These are phyloP conservation scores for Maniola jurtina DNA, from an alignment of 1,140 invertebrate genomes.

Conservation along the genomic window DNA sequence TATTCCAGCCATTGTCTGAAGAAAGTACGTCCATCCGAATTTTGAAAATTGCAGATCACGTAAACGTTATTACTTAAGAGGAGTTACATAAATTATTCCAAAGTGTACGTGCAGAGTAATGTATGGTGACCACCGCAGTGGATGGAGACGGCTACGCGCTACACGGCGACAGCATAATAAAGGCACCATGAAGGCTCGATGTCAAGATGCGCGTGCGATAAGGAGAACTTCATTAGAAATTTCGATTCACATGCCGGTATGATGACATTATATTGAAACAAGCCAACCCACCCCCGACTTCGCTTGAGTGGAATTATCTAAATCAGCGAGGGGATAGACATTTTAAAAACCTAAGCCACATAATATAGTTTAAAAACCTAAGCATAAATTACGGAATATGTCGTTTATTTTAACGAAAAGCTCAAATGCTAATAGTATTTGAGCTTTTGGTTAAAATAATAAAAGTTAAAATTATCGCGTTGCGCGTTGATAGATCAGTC, in stretches of 20 bases:
- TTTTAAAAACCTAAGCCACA: no score
- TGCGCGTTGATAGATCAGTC: no score
- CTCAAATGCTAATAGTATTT: no score
- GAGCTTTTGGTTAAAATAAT: no score
- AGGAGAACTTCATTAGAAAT: not conserved
- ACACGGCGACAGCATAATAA: slow-evolving; percentile 58
- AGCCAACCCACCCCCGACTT: not conserved
- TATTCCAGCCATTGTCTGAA: not conserved
- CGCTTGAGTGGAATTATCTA: no score
- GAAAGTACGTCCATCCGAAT: not conserved
- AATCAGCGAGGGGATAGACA: no score
- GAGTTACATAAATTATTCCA: slow-evolving; percentile 40
- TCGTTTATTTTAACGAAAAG: no score
- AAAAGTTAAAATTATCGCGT: no score
- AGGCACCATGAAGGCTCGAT: slow-evolving; percentile 31
- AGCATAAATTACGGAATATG: no score
- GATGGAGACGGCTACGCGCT: slow-evolving; percentile 46
- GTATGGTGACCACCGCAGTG: slow-evolving; percentile 54
- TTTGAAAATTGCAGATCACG: slow-evolving; percentile 18
- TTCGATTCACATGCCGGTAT: not conserved
- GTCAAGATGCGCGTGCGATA: slow-evolving; percentile 68
- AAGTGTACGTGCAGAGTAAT: slow-evolving; percentile 43
- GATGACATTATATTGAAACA: slow-evolving; percentile 3
- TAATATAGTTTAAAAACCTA: no score
- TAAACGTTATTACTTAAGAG: slow-evolving; percentile 12